A percentile compares a stretch with the other conserved stretches of the same genome.
phyloP scores from a whole-genome alignment of 2,797 vertebrate genomes.

The Lagodon rhomboides region DNA sequence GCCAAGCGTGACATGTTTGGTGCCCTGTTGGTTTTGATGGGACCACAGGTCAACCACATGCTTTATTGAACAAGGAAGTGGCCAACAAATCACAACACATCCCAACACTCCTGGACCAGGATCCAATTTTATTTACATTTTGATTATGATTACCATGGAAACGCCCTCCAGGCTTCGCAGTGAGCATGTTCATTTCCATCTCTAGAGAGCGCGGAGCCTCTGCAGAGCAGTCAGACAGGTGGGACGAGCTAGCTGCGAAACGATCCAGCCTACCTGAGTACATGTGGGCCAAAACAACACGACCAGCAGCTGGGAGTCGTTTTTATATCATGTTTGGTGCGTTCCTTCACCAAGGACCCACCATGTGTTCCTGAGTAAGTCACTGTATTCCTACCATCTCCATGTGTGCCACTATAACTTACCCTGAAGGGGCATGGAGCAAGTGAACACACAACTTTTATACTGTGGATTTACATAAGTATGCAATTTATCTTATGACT shows the following conservation, averaged over 20 bases:
- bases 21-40: conserved; percentile 11
- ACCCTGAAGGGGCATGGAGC: not conserved
- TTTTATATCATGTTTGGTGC: not conserved
- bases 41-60: not conserved
- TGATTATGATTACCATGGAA: conserved; percentile 30
- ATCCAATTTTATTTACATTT: conserved; percentile 9
- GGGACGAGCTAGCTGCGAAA: conserved; percentile 25
- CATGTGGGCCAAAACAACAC: conserved; percentile 33
- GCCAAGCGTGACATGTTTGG: conserved; percentile 11
- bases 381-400: not conserved
- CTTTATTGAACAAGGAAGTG: not conserved
- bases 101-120: not conserved
- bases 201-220: not conserved
- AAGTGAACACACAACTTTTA: not conserved
- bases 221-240: conserved; percentile 58
- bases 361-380: not conserved
- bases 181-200: conserved; percentile 20
- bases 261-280: conserved; percentile 5
- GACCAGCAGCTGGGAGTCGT: not conserved
- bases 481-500: not conserved
- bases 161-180: not conserved
- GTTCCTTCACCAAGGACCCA: not conserved
- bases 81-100: not conserved
- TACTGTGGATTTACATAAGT: not conserved
- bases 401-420: not conserved